A percentile compares a stretch with the other conserved stretches of the same genome.
Evolutionary conservation across 1,140 invertebrate species (phyloP).

Genomic region (Euura saliciscinereae): DNA sequence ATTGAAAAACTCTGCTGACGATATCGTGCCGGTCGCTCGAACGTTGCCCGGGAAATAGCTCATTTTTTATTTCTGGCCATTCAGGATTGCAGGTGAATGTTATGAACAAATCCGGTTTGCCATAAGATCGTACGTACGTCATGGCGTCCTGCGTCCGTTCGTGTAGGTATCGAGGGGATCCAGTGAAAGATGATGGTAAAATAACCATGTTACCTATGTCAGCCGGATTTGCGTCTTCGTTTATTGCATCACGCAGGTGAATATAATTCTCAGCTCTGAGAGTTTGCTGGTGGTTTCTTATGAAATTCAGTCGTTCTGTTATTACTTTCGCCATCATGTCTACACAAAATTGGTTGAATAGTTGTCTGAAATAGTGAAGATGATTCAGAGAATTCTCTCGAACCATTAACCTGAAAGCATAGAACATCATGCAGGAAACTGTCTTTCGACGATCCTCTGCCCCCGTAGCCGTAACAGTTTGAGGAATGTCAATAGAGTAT

Average conservation of each 20-base stretch:
- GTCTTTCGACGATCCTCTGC: too few relatives aligned
- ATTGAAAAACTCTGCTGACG: conserved; percentile 19
- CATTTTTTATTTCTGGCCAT: conserved; percentile 39
- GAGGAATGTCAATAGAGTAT: conserved; percentile 23
- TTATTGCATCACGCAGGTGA: conserved; percentile 40
- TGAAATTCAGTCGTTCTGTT: conserved; percentile 48
- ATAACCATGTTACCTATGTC: conserved; percentile 41
- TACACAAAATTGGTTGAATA: conserved; percentile 38
- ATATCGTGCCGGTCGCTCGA: conserved; percentile 26
- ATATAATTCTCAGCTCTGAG: conserved; percentile 35
- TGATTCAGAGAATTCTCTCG: conserved; percentile 26
- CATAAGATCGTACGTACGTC: conserved; percentile 25
- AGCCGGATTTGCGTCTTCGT: conserved; percentile 15
- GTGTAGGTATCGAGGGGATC: conserved; percentile 51
- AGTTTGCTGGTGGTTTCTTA: conserved; percentile 50
- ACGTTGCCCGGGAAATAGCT: conserved; percentile 16
- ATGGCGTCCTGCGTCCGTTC: conserved; percentile 43
- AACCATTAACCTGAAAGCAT: conserved; percentile 34
- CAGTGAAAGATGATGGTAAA: conserved; percentile 49
- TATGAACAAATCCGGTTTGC: conserved; percentile 28
- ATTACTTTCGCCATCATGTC: conserved; percentile 51
- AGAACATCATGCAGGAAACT: conserved; percentile 37
- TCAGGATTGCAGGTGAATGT: conserved; percentile 54
- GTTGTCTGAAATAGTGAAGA: conserved; percentile 34
- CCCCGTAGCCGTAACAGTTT: conserved; percentile 10